These are phyloP conservation scores for Ameiurus melas DNA, from an alignment of 2,113 vertebrate species.

Conservation along the genomic window DNA sequence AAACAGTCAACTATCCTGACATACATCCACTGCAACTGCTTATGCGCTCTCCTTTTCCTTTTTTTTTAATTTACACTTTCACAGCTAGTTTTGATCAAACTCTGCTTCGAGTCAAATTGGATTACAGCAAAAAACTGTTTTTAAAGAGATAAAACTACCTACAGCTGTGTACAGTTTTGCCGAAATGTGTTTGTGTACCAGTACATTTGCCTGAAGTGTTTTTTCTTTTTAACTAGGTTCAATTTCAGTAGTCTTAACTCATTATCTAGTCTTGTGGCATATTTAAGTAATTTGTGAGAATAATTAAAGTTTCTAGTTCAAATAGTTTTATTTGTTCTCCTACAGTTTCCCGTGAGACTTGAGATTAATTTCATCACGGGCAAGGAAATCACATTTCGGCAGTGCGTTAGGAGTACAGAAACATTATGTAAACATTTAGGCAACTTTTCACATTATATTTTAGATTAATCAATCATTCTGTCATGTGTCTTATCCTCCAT, in stretches of 20 bases:
- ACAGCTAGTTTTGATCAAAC: constrained; percentile 4
- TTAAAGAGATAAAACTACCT: background rate
- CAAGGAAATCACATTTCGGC: background rate
- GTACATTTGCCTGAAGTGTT: background rate
- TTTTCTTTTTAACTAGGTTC: background rate
- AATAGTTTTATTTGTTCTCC: background rate
- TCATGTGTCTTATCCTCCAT: background rate
- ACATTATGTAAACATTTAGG: background rate
- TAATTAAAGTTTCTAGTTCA: background rate
- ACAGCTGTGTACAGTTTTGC: background rate
- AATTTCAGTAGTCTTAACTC: background rate
- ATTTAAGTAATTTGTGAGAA: background rate
- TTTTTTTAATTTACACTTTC: background rate
- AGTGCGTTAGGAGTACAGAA: background rate
- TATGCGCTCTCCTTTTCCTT: background rate
- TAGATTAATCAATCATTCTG: background rate
- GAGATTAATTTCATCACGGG: background rate
- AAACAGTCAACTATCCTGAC: constrained; percentile 30
- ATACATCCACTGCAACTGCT: constrained; percentile 50
- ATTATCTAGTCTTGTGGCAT: background rate
- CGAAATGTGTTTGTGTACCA: background rate
- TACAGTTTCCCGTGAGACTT: background rate
- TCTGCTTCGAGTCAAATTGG: background rate
- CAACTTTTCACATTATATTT: background rate
- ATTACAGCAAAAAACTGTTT: background rate